Conservation (phyloP, 2,888 invertebrate species). For the Caenorhabditis panamensis region DNA sequence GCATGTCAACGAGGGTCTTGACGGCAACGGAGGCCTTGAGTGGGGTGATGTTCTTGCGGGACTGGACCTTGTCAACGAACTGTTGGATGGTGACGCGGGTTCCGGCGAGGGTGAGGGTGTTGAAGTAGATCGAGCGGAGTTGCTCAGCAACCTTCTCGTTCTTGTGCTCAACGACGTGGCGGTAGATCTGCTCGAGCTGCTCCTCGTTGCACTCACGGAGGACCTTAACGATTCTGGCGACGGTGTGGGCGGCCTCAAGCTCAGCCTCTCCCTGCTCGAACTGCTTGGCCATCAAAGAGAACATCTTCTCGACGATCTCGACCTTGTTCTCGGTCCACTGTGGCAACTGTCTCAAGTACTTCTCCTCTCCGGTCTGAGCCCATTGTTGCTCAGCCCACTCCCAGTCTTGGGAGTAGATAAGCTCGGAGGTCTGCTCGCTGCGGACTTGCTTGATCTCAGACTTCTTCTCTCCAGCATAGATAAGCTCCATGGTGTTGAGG, state of each 20-base stretch:
- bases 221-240: conserved; percentile 75
- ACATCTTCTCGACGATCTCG: conserved; percentile 63
- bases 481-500: conserved; percentile 66
- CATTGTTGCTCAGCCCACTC: conserved; percentile 69
- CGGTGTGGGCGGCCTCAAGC: conserved; percentile 60
- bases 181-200: conserved; percentile 65
- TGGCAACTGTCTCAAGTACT: conserved; percentile 64
- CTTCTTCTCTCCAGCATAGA: conserved; percentile 59
- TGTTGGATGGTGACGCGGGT: conserved; percentile 70
- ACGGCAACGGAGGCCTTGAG: conserved; percentile 67
- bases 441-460: conserved; percentile 58
- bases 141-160: conserved; percentile 62
- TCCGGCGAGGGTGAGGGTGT: conserved; percentile 73
- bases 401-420: conserved; percentile 71
- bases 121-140: conserved; percentile 71
- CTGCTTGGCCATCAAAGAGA: conserved; percentile 65
- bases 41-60: conserved; percentile 68
- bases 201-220: conserved; percentile 71
- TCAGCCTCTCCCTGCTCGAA: conserved; percentile 63
- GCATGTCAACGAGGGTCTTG: conserved; percentile 70
- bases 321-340: conserved; percentile 62
- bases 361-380: conserved; percentile 71
- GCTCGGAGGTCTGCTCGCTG: conserved; percentile 53
- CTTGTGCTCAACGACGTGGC: conserved; percentile 59
- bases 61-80: conserved; percentile 67